Evolutionary conservation across 2,797 vertebrate genomes (phyloP).

Genomic region (Dromococcyx pavoninus): DNA sequence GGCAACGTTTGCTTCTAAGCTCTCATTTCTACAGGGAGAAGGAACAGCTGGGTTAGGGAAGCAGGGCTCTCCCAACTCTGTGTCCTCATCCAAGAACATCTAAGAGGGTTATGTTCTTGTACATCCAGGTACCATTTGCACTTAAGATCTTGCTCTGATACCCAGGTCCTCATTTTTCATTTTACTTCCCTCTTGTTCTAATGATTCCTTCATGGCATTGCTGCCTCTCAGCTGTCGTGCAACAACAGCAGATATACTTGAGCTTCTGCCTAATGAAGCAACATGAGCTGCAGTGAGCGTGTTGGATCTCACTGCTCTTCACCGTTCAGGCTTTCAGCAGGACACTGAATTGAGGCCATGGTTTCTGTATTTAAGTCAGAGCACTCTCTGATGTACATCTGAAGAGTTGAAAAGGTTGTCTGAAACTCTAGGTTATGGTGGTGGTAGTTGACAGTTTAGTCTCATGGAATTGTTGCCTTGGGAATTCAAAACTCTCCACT

Average conservation of each 20-base stretch:
- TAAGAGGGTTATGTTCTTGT: not conserved
- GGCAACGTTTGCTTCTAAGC: not conserved
- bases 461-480: not conserved
- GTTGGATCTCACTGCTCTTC: not conserved
- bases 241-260: not conserved
- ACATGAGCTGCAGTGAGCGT: not conserved
- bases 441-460: not conserved
- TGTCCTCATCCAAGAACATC: not conserved
- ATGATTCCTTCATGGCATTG: not conserved
- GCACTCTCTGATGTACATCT: not conserved
- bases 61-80: not conserved
- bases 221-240: not conserved
- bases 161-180: not conserved
- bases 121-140: not conserved
- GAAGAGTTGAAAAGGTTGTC: not conserved
- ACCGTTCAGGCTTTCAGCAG: not conserved
- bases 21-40: not conserved
- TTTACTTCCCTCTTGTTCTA: not conserved
- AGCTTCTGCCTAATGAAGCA: not conserved
- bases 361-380: not conserved
- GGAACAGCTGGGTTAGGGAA: not conserved
- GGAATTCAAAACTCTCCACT: not conserved
- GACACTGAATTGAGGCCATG: not conserved
- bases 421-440: not conserved
- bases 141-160: not conserved